These are phyloP conservation scores for Odontocolon sp. DNA, from an alignment of 2,888 invertebrate species.

Conservation along the genomic window DNA sequence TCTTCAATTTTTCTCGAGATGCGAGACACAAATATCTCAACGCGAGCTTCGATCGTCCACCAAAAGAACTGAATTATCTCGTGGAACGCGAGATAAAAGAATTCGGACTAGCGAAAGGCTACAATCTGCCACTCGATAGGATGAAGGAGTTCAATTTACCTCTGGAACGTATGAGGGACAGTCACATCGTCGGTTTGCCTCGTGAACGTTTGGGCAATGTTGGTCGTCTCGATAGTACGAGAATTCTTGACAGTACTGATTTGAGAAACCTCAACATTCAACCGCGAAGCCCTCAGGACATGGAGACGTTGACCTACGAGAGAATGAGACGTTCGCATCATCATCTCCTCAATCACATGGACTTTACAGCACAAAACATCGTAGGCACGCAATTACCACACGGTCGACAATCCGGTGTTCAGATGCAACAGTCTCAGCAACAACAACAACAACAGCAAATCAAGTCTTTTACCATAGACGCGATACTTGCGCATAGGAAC, in stretches of 20 bases:
- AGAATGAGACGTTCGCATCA: conserved; percentile 72
- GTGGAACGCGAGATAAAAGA: conserved; percentile 73
- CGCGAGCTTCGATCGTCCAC: conserved; percentile 65
- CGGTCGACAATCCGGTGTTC: conserved; percentile 66
- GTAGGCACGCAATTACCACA: conserved; percentile 64
- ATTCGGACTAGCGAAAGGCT: conserved; percentile 70
- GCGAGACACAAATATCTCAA: conserved; percentile 63
- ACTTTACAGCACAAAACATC: conserved; percentile 67
- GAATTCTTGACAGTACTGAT: conserved; percentile 68
- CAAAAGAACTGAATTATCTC: conserved; percentile 69
- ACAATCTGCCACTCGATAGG: conserved; percentile 67
- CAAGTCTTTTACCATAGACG: conserved; percentile 94
- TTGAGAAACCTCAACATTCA: conserved; percentile 71
- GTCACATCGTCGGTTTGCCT: conserved; percentile 63
- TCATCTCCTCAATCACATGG: conserved; percentile 65
- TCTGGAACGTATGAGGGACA: conserved; percentile 69
- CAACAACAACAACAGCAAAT: conserved; percentile 79
- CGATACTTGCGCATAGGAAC: conserved; percentile 89
- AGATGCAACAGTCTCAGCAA: conserved; percentile 69
- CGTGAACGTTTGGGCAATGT: conserved; percentile 70
- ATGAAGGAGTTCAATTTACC: conserved; percentile 74
- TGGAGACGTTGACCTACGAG: conserved; percentile 74
- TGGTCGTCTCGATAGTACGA: conserved; percentile 67
- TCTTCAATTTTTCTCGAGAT: conserved; percentile 66
- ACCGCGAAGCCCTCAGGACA: conserved; percentile 66